These are phyloP conservation scores for Phasianus colchicus DNA, from an alignment of 2,113 vertebrate genomes.

Conservation along the genomic window DNA sequence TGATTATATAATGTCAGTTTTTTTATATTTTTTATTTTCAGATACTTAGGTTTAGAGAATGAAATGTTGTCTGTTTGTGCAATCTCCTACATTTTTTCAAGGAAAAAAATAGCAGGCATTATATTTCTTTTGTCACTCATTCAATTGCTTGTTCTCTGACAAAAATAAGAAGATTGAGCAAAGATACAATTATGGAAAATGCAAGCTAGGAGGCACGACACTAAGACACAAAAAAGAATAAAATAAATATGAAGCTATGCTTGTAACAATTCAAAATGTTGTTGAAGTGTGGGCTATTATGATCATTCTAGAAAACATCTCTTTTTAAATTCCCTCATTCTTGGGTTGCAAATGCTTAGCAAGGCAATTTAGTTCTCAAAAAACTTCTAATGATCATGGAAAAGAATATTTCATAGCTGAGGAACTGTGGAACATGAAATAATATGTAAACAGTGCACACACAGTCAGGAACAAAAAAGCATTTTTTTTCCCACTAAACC, in stretches of 20 bases:
- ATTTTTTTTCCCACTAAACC: background rate
- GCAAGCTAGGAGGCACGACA: background rate
- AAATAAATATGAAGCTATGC: background rate
- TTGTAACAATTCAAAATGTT: background rate
- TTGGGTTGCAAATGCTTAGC: background rate
- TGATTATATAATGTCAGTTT: background rate
- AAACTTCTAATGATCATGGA: background rate
- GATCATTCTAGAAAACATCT: background rate
- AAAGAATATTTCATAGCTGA: background rate
- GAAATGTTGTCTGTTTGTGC: background rate
- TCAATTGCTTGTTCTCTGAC: background rate
- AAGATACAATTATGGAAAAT: background rate
- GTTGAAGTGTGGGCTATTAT: background rate
- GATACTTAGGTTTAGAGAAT: background rate
- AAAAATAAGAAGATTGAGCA: background rate
- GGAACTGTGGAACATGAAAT: background rate
- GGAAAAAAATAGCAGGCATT: background rate
- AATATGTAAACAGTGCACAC: background rate
- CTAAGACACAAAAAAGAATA: background rate
- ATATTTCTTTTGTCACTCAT: background rate
- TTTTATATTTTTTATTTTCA: background rate
- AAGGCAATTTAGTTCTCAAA: background rate
- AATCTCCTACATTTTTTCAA: background rate
- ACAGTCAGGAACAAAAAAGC: background rate
- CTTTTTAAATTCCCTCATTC: background rate